These are phyloP conservation scores for Schizopygopsis malacanthus DNA, from an alignment of 2,797 vertebrate genomes.

Conservation along the genomic window DNA sequence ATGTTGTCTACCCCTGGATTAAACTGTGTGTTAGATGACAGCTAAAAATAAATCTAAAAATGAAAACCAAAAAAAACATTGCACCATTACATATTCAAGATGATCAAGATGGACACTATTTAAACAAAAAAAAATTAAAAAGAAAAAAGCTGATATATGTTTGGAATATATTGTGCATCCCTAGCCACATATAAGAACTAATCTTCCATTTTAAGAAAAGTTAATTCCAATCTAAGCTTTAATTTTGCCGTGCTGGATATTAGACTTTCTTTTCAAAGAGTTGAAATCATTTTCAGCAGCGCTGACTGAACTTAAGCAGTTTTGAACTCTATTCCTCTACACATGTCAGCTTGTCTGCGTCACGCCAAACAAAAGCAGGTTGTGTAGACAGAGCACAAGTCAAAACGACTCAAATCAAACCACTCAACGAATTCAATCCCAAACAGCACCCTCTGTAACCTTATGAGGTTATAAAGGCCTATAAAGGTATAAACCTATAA, in stretches of 20 bases:
- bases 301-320: background rate
- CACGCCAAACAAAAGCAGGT: conserved; percentile 24
- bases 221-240: background rate
- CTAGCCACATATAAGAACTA: background rate
- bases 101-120: background rate
- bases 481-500: too few species aligned
- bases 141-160: background rate
- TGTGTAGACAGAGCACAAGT: background rate
- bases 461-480: too few species aligned
- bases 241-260: background rate
- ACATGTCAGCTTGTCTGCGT: background rate
- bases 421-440: background rate
- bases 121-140: background rate
- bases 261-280: background rate
- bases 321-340: background rate
- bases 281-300: background rate
- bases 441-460: background rate
- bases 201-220: background rate
- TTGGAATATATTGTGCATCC: background rate
- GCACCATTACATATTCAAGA: background rate
- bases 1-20: too few species aligned
- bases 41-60: too few species aligned
- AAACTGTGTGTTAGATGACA: too few species aligned
- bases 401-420: conserved; percentile 24
- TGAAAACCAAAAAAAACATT: too few species aligned